Evolutionary conservation across 2,888 invertebrate genomes (phyloP).

Genomic region (Trachelus stipa): DNA sequence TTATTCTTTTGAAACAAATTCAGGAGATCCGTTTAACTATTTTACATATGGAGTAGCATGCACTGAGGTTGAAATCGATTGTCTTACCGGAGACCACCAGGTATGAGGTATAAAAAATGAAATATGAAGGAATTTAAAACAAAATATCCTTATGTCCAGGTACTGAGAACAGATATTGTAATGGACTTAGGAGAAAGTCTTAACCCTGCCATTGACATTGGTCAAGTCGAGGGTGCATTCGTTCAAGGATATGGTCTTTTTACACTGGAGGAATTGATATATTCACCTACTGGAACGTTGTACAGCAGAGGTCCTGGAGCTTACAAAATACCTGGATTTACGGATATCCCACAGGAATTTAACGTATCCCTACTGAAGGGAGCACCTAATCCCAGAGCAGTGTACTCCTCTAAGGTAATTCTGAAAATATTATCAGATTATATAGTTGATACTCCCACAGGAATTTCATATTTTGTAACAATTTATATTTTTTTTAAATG

Average conservation of each 20-base stretch:
- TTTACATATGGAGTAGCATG: conserved; percentile 88
- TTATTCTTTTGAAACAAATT: conserved; percentile 77
- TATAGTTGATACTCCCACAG: neutral
- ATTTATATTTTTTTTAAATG: neutral
- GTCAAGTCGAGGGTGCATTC: conserved; percentile 96
- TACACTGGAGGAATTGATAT: conserved; percentile 89
- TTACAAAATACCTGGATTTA: conserved; percentile 94
- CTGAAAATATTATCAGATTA: neutral
- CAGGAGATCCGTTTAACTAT: conserved; percentile 83
- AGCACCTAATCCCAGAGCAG: conserved; percentile 89
- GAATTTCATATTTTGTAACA: neutral
- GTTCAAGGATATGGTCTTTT: conserved; percentile 95
- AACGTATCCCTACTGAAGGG: conserved; percentile 93
- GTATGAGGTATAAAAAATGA: conserved; percentile 53
- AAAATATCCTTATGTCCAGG: conserved; percentile 61
- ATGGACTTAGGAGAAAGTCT: conserved; percentile 97
- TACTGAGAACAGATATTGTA: conserved; percentile 90
- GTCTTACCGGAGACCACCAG: conserved; percentile 93
- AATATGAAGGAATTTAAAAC: neutral
- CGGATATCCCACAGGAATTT: conserved; percentile 91
- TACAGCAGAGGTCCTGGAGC: conserved; percentile 91
- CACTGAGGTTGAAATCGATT: conserved; percentile 93
- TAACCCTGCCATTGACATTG: conserved; percentile 97
- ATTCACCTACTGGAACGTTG: conserved; percentile 84
- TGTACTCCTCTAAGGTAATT: conserved; percentile 93